Percentiles rank a stretch among this genome's conserved stretches.
These are phyloP conservation scores for Crotalus horridus DNA, from an alignment of 2,113 vertebrate genomes.

Conservation along the genomic window DNA sequence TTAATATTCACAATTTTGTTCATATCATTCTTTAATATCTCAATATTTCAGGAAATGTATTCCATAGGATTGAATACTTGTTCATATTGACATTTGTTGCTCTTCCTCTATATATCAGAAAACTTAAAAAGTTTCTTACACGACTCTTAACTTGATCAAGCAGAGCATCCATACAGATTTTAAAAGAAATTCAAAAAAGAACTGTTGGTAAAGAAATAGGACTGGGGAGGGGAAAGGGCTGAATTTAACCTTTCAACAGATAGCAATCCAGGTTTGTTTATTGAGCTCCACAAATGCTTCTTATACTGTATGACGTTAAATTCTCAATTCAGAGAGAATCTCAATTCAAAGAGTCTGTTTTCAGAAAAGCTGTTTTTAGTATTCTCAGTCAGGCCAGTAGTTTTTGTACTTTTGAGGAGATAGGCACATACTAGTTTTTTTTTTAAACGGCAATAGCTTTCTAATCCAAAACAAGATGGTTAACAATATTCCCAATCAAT, in stretches of 20 bases:
- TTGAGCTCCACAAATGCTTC: background rate
- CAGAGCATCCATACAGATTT: background rate
- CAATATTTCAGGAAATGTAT: background rate
- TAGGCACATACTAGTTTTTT: background rate
- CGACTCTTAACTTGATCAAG: background rate
- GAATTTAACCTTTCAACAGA: background rate
- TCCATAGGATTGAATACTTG: background rate
- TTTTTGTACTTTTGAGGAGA: background rate
- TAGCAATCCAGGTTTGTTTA: background rate
- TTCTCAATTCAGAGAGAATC: background rate
- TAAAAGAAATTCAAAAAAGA: background rate
- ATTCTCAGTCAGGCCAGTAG: background rate
- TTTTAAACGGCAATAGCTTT: background rate
- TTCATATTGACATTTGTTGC: background rate
- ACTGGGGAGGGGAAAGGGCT: background rate
- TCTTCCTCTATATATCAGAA: background rate
- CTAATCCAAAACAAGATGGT: background rate
- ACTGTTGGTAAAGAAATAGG: background rate
- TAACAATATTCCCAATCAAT: background rate
- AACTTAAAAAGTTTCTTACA: background rate
- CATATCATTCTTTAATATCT: background rate
- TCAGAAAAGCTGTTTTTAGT: background rate
- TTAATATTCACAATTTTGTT: background rate
- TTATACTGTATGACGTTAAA: background rate
- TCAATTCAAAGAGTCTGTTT: background rate